Conservation (phyloP, 2,888 invertebrate species). For the Lasioglossum pauxillum region DNA sequence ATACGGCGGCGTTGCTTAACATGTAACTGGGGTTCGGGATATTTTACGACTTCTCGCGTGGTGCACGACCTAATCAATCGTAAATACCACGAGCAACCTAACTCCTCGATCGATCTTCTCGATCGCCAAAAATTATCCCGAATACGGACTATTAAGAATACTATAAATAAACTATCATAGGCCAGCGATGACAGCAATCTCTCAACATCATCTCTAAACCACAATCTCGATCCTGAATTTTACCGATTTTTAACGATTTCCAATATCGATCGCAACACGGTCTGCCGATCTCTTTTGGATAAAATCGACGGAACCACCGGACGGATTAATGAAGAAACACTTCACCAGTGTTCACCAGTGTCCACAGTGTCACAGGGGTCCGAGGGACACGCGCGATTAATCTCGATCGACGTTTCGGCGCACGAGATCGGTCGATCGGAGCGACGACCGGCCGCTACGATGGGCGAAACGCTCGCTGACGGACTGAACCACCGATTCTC, state of each 20-base stretch:
- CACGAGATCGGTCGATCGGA: constrained; percentile 37
- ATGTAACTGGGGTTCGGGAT: background rate
- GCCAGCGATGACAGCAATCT: background rate
- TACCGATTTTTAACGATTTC: background rate
- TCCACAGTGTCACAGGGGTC: background rate
- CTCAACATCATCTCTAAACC: background rate
- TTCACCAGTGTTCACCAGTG: background rate
- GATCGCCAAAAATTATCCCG: background rate
- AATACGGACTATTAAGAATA: background rate
- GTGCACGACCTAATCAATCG: background rate
- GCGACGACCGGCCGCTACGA: constrained; percentile 37
- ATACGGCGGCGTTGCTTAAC: background rate
- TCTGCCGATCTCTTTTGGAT: background rate
- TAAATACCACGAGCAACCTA: background rate
- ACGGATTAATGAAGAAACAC: background rate
- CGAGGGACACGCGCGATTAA: constrained; percentile 25
- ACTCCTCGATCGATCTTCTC: background rate
- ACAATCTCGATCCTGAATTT: background rate
- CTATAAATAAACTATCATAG: background rate
- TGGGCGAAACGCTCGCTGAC: constrained; percentile 71
- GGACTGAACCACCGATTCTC: constrained; percentile 73
- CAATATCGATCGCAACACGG: background rate
- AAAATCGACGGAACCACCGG: background rate
- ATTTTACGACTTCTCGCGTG: background rate
- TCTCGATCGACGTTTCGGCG: constrained; percentile 17